Percentiles rank a stretch among this genome's conserved stretches.
phyloP scores from a whole-genome alignment of 2,797 vertebrate genomes.

The Falco naumanni region DNA sequence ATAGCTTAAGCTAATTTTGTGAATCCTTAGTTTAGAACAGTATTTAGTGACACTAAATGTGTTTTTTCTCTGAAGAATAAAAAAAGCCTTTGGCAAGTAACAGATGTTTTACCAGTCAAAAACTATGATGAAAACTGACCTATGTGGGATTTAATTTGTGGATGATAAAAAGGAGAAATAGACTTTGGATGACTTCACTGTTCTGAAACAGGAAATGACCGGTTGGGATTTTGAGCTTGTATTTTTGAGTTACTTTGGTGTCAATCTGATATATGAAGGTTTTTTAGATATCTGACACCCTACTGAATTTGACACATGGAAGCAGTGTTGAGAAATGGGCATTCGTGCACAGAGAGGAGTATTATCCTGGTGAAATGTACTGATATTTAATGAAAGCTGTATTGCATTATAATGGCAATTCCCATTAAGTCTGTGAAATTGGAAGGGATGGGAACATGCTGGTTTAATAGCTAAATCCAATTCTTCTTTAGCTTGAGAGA shows the following conservation, averaged over 20 bases:
- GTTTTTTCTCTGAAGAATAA: not conserved
- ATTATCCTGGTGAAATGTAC: not conserved
- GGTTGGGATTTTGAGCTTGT: not conserved
- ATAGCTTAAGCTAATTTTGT: not conserved
- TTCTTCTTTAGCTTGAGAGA: not conserved
- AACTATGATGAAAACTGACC: not conserved
- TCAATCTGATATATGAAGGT: accelerated
- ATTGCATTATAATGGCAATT: not conserved
- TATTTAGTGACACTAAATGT: not conserved
- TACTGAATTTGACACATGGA: not conserved
- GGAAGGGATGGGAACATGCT: not conserved
- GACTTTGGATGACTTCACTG: not conserved
- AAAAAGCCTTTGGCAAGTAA: not conserved
- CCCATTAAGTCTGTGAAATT: not conserved
- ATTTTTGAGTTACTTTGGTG: not conserved
- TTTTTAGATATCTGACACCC: not conserved
- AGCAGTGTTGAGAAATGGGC: not conserved
- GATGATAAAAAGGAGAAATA: not conserved
- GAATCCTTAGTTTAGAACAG: not conserved
- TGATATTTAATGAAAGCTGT: not conserved
- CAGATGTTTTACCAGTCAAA: not conserved
- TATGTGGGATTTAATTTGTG: not conserved
- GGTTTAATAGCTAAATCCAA: not conserved
- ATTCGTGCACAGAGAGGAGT: not conserved
- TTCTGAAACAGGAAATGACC: not conserved